Base-by-base conservation (phyloP, 1,140 invertebrate genomes). In the Brachionus koreanus region DNA sequence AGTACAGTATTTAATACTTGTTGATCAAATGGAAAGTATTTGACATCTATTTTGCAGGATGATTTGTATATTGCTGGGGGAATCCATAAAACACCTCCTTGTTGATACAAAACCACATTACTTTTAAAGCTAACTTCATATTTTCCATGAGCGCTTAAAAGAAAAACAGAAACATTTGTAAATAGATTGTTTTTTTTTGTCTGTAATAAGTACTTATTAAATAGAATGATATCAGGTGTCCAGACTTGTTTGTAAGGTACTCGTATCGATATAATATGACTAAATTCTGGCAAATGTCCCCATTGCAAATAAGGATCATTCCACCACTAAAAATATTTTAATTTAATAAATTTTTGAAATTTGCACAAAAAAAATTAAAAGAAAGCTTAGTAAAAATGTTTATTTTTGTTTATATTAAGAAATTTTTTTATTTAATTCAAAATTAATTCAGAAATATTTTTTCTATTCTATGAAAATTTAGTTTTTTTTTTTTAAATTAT, bases 161-260 rank as follows among this genome's bases (percentile, higher is more conserved):
- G 2, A 52, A 19, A 29, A n/a, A n/a, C n/a, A n/a, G n/a, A n/a
- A 25, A 65, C 65, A 63, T 37, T 82, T 81, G 3, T n/a, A n/a
- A n/a, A n/a, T n/a, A n/a, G n/a, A n/a, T n/a, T n/a, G n/a, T n/a
- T 37, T 19, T 37, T 37, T 29, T 33, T 39, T 7, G 42, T 25
- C 29, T 23, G 5, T 9, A 52, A 81, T 39, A 91, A 93, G 92
- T 91, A 98, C 96, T 99, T 99, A 91, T 99, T 99, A 89, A 99
- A 99, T 46, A 99, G 91, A 39, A 99, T 97, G 85, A 99, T 98
- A 88, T 99, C 98, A 4, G 98, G 97, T 88, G 97, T 97, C 97
- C 97, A 99, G 79, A 99, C 96, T 92, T 98, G 98, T 88, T 98
- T 96, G 23, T 96, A 96, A 25, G 95, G 94, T 83, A 99, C 91